Percentiles rank a stretch among this genome's conserved stretches.
Evolutionary conservation across 2,797 vertebrate genomes (phyloP).

Genomic region (Eulemur albifrons): DNA sequence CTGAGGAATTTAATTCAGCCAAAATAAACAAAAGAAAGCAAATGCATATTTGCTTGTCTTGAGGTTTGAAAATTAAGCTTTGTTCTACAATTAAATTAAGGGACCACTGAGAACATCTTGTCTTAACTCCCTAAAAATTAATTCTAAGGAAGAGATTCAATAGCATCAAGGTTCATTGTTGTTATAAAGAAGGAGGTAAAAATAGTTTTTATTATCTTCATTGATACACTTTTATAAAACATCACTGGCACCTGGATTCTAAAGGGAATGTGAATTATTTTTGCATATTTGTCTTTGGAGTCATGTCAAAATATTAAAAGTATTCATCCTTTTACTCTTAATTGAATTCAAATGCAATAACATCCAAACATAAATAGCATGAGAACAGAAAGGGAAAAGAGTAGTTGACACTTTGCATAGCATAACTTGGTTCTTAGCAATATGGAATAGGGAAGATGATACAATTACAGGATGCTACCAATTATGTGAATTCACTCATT

Average conservation of each 20-base stretch:
- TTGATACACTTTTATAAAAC: background rate
- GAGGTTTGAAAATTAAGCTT: slow-evolving; percentile 20
- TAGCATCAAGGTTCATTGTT: background rate
- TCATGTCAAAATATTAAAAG: slow-evolving; percentile 2
- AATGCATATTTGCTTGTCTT: background rate
- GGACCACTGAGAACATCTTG: background rate
- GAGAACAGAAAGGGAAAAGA: background rate
- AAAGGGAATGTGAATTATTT: background rate
- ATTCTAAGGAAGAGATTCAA: background rate
- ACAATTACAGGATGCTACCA: background rate
- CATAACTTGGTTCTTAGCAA: background rate
- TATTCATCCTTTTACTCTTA: background rate
- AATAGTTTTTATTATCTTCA: background rate
- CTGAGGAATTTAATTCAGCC: background rate
- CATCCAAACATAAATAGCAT: background rate
- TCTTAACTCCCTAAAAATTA: background rate
- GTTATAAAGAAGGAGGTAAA: background rate
- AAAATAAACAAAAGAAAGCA: slow-evolving; percentile 20
- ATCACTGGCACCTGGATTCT: background rate
- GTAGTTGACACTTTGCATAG: background rate
- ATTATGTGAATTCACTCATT: background rate
- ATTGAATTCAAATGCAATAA: background rate
- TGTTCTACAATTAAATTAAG: background rate
- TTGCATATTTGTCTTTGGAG: background rate
- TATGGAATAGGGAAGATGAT: background rate